Evolutionary conservation across 2,797 vertebrate species (phyloP).

Genomic region (Phylloscopus collybita): DNA sequence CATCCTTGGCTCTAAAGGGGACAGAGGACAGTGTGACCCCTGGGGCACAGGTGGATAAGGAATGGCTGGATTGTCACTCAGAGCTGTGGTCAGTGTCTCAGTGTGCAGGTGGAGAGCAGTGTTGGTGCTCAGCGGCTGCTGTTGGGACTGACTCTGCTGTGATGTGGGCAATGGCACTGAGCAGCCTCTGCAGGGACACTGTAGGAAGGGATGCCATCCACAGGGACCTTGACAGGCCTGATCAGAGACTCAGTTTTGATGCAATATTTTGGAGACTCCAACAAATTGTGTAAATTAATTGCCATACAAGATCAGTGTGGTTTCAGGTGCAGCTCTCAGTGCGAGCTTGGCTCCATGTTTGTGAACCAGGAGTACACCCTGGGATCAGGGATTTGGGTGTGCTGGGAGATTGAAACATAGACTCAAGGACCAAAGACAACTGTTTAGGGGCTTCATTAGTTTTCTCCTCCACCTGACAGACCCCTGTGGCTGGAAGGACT

Average conservation of each 20-base stretch:
- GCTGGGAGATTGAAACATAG: neutral
- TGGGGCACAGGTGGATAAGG: fast-evolving
- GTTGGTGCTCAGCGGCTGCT: neutral
- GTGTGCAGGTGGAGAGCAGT: neutral
- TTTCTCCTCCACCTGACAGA: neutral
- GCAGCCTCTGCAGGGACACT: neutral
- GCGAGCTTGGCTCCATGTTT: neutral
- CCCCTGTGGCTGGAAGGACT: neutral
- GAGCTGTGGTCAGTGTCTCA: neutral
- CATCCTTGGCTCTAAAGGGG: fast-evolving
- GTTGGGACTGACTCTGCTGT: fast-evolving
- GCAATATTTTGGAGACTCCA: neutral
- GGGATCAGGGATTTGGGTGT: neutral
- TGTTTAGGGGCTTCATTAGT: neutral
- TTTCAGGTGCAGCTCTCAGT: neutral
- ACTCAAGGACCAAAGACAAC: neutral
- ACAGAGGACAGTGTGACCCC: neutral
- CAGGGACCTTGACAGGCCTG: too few relatives aligned
- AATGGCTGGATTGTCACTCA: too few relatives aligned
- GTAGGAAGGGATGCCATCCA: neutral
- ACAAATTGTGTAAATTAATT: neutral
- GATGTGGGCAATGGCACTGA: fast-evolving
- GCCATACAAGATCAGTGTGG: fast-evolving
- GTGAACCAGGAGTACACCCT: fast-evolving
- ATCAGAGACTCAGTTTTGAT: neutral